Evolutionary conservation across 2,797 vertebrate genomes (phyloP).

Genomic region (Loris lydekkerianus): DNA sequence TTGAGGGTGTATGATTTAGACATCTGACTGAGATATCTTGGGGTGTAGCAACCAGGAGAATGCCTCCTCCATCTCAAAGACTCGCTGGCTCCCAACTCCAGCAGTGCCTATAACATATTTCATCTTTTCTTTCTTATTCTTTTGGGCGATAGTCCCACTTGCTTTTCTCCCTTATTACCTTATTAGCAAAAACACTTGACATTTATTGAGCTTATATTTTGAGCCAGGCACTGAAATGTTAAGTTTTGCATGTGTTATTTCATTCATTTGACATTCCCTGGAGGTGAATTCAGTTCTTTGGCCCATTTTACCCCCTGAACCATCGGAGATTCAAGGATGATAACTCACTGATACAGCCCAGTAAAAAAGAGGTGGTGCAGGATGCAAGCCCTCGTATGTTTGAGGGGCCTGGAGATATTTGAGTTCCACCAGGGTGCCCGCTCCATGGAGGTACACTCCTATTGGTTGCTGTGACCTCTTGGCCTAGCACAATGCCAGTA

Average conservation of each 20-base stretch:
- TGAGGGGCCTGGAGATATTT: neutral
- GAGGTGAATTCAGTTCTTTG: conserved; percentile 32
- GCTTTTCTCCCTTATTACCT: conserved; percentile 41
- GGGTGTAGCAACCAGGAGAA: neutral
- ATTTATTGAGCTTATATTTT: conserved; percentile 53
- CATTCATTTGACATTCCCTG: conserved; percentile 24
- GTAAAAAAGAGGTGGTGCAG: neutral
- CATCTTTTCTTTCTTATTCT: conserved; percentile 19
- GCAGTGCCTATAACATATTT: neutral
- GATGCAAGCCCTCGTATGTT: neutral
- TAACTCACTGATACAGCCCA: neutral
- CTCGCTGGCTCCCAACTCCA: neutral
- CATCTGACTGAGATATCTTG: neutral
- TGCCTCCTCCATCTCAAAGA: neutral
- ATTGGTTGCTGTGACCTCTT: neutral
- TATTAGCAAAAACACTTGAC: conserved; percentile 49
- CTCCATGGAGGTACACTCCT: neutral
- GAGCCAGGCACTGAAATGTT: conserved; percentile 43
- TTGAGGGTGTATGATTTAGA: neutral
- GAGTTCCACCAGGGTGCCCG: neutral
- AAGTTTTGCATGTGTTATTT: conserved; percentile 3
- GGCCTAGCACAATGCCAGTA: neutral
- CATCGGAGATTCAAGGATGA: neutral
- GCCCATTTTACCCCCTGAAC: neutral
- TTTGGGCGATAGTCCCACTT: conserved; percentile 46